Conservation (phyloP, 2,888 invertebrate species). For the Neria commutata region DNA sequence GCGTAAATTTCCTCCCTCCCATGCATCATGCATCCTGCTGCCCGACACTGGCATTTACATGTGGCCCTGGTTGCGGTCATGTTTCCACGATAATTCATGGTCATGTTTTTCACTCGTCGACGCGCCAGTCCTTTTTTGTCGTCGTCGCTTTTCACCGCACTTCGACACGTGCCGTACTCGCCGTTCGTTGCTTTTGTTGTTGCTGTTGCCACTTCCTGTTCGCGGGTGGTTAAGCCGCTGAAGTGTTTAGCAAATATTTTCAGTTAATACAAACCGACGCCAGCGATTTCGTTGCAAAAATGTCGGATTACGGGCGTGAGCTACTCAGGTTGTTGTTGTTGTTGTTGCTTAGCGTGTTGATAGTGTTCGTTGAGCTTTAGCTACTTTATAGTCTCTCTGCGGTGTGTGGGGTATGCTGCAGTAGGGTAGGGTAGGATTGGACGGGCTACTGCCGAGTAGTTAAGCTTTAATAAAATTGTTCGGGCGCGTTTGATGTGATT, state of each 20-base stretch:
- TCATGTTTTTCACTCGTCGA: slow-evolving; percentile 35
- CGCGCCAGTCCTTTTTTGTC: neutral
- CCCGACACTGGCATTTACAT: too few relatives aligned
- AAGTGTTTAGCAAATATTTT: slow-evolving; percentile 48
- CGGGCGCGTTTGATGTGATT: slow-evolving; percentile 23
- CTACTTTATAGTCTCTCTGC: too few relatives aligned
- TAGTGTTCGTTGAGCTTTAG: neutral
- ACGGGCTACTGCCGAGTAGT: too few relatives aligned
- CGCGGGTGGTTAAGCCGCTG: slow-evolving; percentile 16
- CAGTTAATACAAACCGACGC: too few relatives aligned
- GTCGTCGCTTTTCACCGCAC: neutral
- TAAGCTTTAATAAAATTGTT: slow-evolving; percentile 22
- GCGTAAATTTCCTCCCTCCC: slow-evolving; percentile 46
- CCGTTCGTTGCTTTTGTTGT: neutral
- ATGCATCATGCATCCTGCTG: neutral
- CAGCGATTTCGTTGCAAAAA: neutral
- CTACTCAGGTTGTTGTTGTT: neutral
- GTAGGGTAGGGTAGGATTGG: too few relatives aligned
- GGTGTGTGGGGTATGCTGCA: too few relatives aligned
- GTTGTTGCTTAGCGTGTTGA: neutral
- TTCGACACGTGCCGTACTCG: neutral
- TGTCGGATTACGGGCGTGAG: neutral
- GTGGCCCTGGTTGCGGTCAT: slow-evolving; percentile 42
- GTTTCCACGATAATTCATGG: slow-evolving; percentile 55
- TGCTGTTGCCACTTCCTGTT: neutral